Base-by-base conservation (phyloP, 2,797 vertebrate species). In the Poeciliopsis presidionis region DNA sequence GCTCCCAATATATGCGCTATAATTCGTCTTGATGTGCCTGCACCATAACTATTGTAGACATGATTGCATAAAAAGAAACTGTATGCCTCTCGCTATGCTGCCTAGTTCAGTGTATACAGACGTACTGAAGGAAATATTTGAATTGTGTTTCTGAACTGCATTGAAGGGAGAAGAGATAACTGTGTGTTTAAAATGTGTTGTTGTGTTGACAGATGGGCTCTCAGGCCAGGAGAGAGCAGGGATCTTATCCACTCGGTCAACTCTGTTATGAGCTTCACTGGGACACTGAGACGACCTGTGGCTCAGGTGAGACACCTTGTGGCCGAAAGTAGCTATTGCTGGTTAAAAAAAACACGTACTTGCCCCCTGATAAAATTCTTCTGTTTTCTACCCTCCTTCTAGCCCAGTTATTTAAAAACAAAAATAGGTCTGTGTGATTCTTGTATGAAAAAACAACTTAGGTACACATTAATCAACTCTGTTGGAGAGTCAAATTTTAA, bases 201-300 rank as follows among this genome's bases (percentile, higher is more conserved):
- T 13, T 69, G 33, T 78, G 71, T 81, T 81, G 79, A 47, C 89
- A 99, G 98, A 93, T 93, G 0, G 91, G 94, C 4, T 94, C 95
- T 73, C 90, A 94, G 22, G 90, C 92, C 2, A 94, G 92, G 82
- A 94, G 95, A 90, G 97, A 97, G 74, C 89, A 86, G 28, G 78
- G 84, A 30, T 95, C 90, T 83, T 95, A 30, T 78, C 94, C 84
- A 72, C 92, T 93, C 2, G 84, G 93, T 63, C 95, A 96, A 84
- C 90, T 96, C 65, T 96, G 96, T 84, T 96, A 96, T 78, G 96
- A 96, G 73, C 92, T 95, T 41, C 96, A 96, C 46, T 98, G 97
- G 97, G 97, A 97, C 86, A 91, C 94, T 0, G 96, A 96, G n/a
- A 89, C 90, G 4, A 92, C 88, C 16, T 90, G 94, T 86, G 87